A percentile compares a stretch with the other conserved stretches of the same genome.
phyloP scores from a whole-genome alignment of 2,888 invertebrate species.

The Carpatolechia fugitivella region DNA sequence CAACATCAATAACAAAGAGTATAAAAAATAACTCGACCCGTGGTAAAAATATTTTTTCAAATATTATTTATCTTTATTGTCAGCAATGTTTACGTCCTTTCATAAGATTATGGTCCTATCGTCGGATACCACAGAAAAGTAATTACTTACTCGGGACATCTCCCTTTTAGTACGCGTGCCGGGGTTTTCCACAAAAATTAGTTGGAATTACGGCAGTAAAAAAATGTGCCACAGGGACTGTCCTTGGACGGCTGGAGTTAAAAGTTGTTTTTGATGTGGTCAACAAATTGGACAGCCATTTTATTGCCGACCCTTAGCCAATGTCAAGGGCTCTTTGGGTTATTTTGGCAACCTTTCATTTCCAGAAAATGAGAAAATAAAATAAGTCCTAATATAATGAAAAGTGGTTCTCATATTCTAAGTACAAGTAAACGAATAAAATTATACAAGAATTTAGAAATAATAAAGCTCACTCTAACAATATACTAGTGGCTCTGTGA shows the following conservation, averaged over 20 bases:
- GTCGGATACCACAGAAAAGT: slow-evolving; percentile 9
- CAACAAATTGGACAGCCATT: slow-evolving; percentile 1
- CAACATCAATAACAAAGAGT: no score
- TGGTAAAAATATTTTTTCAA: no score
- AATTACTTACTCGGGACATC: slow-evolving; percentile 6
- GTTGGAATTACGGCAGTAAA: slow-evolving; percentile 6
- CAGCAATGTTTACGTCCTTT: background rate
- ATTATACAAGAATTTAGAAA: no score
- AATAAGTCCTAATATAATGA: no score
- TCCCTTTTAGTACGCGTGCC: background rate
- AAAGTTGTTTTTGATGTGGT: slow-evolving; percentile 10
- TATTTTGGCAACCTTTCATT: background rate
- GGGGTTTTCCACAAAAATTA: slow-evolving; percentile 6
- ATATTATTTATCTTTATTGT: background rate
- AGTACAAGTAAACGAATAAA: no score
- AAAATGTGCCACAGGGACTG: background rate
- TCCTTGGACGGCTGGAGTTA: background rate
- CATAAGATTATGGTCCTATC: slow-evolving; percentile 9
- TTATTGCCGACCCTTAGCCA: background rate
- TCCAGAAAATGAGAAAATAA: background rate
- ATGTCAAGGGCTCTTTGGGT: background rate
- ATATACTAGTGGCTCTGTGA: no score
- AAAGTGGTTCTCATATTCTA: no score
- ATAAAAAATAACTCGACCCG: background rate
- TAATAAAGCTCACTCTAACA: no score